A percentile compares a stretch with the other conserved stretches of the same genome.
These are phyloP conservation scores for Drosophila borborema DNA, from an alignment of 2,888 invertebrate genomes.

Conservation along the genomic window DNA sequence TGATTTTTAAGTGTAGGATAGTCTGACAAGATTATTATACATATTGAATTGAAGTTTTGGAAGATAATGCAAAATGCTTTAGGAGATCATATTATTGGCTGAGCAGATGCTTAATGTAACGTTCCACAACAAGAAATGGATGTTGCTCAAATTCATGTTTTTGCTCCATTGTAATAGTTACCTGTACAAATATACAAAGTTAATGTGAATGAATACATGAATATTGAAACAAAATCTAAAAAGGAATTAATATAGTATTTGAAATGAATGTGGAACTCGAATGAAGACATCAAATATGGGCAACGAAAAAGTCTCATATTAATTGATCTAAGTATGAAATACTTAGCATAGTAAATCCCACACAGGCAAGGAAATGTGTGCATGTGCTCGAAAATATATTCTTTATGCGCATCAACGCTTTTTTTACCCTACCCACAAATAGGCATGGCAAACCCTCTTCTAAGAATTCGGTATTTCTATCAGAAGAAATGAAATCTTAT, in stretches of 20 bases:
- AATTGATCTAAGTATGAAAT: background rate
- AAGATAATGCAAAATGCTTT: no score
- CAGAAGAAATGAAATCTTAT: no score
- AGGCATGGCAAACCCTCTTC: no score
- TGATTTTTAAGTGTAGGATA: background rate
- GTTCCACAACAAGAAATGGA: constrained; percentile 88
- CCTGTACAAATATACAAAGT: constrained; percentile 38
- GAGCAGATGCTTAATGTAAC: constrained; percentile 86
- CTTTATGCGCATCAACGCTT: no score
- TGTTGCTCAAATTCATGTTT: constrained; percentile 86
- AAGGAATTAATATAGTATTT: no score
- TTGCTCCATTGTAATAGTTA: constrained; percentile 86
- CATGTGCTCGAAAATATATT: no score
- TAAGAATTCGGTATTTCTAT: no score
- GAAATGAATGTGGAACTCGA: background rate
- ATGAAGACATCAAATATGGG: no score
- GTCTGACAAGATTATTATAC: background rate
- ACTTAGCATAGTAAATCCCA: no score
- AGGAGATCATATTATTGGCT: background rate
- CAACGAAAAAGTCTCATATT: background rate
- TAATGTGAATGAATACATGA: background rate
- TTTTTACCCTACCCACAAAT: no score
- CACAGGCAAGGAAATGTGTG: no score
- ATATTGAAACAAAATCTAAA: background rate
- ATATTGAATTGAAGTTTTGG: background rate